phyloP scores from a whole-genome alignment of 2,113 vertebrate genomes.

The Plestiodon gilberti region DNA sequence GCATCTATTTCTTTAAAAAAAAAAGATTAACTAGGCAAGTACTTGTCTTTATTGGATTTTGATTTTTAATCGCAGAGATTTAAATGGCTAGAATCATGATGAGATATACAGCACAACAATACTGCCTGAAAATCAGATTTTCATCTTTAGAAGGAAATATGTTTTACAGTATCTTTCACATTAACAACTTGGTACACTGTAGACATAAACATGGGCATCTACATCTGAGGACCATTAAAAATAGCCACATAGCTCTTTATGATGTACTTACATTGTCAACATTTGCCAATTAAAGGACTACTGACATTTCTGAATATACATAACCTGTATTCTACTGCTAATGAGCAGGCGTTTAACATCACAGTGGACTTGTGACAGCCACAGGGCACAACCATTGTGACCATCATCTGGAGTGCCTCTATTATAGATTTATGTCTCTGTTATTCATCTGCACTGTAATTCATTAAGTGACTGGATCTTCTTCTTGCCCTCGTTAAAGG shows the following conservation, averaged over 20 bases:
- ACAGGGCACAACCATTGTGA: not conserved
- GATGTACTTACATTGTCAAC: not conserved
- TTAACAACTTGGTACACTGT: not conserved
- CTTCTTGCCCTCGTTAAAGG: too few species aligned
- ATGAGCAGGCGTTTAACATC: not conserved
- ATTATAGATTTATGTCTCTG: not conserved
- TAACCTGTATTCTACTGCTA: not conserved
- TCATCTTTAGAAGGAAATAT: not conserved
- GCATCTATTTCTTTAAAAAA: conserved; percentile 12
- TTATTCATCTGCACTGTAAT: not conserved
- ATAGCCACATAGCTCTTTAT: not conserved
- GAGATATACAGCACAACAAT: not conserved
- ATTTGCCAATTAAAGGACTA: not conserved
- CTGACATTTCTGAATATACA: not conserved
- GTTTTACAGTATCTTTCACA: not conserved
- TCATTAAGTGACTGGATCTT: not conserved
- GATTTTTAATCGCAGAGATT: not conserved
- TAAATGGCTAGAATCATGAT: not conserved
- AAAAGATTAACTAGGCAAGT: not conserved
- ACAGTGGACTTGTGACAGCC: not conserved
- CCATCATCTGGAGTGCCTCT: not conserved
- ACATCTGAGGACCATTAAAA: not conserved
- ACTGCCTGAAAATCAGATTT: not conserved
- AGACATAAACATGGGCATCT: not conserved
- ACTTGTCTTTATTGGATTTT: not conserved